phyloP scores from a whole-genome alignment of 2,888 invertebrate genomes.

The Aelia acuminata region DNA sequence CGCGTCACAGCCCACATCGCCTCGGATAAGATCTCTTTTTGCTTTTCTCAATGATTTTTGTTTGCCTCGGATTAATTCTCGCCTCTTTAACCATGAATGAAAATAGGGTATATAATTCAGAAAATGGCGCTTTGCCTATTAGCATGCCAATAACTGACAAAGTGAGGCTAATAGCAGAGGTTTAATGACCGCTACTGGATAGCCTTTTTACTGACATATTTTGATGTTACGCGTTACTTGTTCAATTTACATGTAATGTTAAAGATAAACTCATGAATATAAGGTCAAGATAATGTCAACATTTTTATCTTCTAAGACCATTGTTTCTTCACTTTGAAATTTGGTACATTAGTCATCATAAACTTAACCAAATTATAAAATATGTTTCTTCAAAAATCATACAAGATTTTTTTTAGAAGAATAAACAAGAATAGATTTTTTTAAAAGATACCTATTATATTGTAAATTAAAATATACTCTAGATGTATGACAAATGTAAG shows the following conservation, averaged over 20 bases:
- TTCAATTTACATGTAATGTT: not conserved
- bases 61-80: constrained; percentile 16
- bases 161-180: not conserved
- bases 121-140: not conserved
- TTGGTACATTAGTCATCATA: too few relatives aligned
- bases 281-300: too few relatives aligned
- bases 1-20: constrained; percentile 35
- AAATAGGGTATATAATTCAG: constrained; percentile 8
- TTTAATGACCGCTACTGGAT: constrained; percentile 30
- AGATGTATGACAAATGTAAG: too few relatives aligned
- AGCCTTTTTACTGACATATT: not conserved
- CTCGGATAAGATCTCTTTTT: not conserved
- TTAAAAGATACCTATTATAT: too few relatives aligned
- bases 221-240: not conserved
- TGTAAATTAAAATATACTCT: too few relatives aligned
- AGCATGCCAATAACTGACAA: not conserved
- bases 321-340: too few relatives aligned
- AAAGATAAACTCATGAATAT: not conserved
- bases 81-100: not conserved
- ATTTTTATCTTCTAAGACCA: too few relatives aligned
- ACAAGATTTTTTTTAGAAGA: too few relatives aligned
- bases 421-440: too few relatives aligned
- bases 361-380: too few relatives aligned
- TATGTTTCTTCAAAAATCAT: too few relatives aligned
- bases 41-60: constrained; percentile 3